Base-by-base conservation (phyloP, 1,140 invertebrate species). In the Apis dorsata region DNA sequence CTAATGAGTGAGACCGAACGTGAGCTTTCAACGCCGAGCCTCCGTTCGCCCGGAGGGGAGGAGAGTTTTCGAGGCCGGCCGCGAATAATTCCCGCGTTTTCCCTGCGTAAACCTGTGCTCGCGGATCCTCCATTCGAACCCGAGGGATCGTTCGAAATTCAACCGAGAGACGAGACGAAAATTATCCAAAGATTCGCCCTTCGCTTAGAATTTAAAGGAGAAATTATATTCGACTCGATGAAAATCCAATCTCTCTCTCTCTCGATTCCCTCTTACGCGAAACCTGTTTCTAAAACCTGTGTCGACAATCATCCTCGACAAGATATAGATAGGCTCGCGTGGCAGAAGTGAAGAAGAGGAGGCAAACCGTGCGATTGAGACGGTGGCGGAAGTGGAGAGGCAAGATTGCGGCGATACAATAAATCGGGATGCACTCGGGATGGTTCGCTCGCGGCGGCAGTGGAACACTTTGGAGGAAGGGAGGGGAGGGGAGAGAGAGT, bases 1-100 rank as follows among this genome's bases (percentile, higher is more conserved):
- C 86, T 89, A 88, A 89, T 90, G 86, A 89, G 86, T 83, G 78
- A 44, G 73, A 34, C 82, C 76, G 79, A 87, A 85, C 85, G 77
- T 76, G 69, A 66, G 69, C 60, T 85, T 83, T 75, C 57, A 80
- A 53, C 49, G 62, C 21, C 34, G 74, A 57, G 72, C 76, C 5
- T 53, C 24, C 55, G 55, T 80, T 70, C 63, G 69, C 83, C 77
- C 75, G 34, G 53, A 44, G 65, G 69, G 63, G 13, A 15, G 12
- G 59, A 49, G 68, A 76, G 28, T 24, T 86, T 85, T 86, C 78
- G 77, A 63, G 71, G 28, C 13, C 15, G 63, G 34, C 13, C 65
- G 57, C 21, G 83, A 88, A 88, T 88, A 81, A 85, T 88, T 85
- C 65, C 53, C 71, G 59, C 66, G 34, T 82, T 82, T 87, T 85